Base-by-base conservation (phyloP, 2,113 vertebrate genomes). In the Myotis brandtii region DNA sequence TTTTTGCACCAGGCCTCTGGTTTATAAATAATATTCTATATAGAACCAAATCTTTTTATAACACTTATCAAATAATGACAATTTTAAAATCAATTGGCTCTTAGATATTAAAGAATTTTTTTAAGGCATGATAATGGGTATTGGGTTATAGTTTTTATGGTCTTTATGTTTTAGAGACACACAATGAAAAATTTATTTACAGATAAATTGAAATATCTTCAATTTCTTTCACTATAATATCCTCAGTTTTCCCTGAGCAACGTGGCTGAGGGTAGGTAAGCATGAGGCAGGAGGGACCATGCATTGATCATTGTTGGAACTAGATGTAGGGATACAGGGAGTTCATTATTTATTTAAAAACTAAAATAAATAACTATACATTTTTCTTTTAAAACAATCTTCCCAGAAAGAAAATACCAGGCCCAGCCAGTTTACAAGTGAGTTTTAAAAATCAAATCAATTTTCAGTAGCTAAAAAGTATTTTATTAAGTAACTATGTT, bases 361-460 rank as follows among this genome's bases (percentile, higher is more conserved):
- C 23, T 13, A 67, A 79, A 89, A 52, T 64, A 81, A 34, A 79
- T 32, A 77, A 23, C 69, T 25, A 43, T n/a, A 56, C 66, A 48
- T n/a, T 11, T 40, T 40, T 94, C 67, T 43, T 43, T 69, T 23
- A 14, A 79, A 95, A 73, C 40, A 67, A 69, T 14, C 48, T 83
- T 70, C 17, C 23, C 34, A 64, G 2, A 85, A 94, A 92, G 46
- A 94, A 86, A 69, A 96, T 76, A 30, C 52, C 48, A 86, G 37
- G 46, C 5, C 23, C 21, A 70, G 11, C 4, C 18, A 85, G 48
- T 81, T 62, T 93, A 79, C 6, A 72, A 82, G 16, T 69, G 27
- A 86, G 50, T 86, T 93, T 89, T 81, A 67, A 85, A 96, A 92
- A 85, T 56, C 34, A 80, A 70, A 75, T 7, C 67, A 27, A 59